Evolutionary conservation across 2,113 vertebrate genomes (phyloP).

Genomic region (Isichthys henryi): DNA sequence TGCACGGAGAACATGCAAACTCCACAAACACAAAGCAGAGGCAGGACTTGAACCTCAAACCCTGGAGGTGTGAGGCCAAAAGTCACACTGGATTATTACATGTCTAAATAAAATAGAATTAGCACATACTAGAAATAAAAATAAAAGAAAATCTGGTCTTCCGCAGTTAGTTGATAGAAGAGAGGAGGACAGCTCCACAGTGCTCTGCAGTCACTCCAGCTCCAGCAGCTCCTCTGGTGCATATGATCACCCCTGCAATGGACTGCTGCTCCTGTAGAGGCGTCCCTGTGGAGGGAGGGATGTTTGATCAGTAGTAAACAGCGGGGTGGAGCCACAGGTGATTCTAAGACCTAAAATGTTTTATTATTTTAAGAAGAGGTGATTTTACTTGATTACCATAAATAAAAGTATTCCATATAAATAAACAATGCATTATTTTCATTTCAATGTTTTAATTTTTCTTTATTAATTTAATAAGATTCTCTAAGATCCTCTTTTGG

Average conservation of each 20-base stretch:
- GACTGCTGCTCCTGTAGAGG: too few species aligned
- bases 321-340: too few species aligned
- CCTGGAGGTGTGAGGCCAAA: neutral
- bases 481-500: too few species aligned
- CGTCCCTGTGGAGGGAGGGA: too few species aligned
- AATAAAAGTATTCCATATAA: too few species aligned
- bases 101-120: neutral
- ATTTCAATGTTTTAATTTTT: too few species aligned
- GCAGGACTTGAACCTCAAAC: neutral
- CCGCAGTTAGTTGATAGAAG: neutral
- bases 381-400: too few species aligned
- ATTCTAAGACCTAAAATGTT: too few species aligned
- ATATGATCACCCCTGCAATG: neutral
- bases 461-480: too few species aligned
- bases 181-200: neutral
- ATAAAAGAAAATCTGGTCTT: neutral
- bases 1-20: neutral
- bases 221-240: neutral
- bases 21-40: neutral
- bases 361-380: too few species aligned
- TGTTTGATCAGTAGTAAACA: too few species aligned
- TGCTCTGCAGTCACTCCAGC: neutral
- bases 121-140: neutral
- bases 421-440: too few species aligned
- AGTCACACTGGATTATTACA: neutral